A percentile compares a stretch with the other conserved stretches of the same genome.
phyloP scores from a whole-genome alignment of 2,113 vertebrate species.

The Lophura nycthemera region DNA sequence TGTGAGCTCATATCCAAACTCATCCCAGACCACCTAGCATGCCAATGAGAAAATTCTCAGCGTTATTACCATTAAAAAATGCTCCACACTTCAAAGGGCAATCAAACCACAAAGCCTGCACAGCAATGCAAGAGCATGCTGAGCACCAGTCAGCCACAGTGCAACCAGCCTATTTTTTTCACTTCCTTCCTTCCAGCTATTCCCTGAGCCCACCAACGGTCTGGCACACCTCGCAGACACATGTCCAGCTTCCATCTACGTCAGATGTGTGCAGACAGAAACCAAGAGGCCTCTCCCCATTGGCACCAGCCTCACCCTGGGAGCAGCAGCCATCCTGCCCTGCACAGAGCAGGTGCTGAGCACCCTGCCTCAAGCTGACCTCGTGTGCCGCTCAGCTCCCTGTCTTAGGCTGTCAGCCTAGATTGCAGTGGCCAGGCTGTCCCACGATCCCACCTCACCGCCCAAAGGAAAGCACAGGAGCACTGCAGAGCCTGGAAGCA shows the following conservation, averaged over 20 bases:
- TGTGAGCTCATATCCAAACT: neutral
- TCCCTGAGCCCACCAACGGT: neutral
- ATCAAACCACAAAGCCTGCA: neutral
- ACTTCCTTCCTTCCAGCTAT: neutral
- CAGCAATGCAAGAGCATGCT: neutral
- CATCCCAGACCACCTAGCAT: conserved; percentile 38
- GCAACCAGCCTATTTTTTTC: neutral
- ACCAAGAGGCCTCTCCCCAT: neutral
- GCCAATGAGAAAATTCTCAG: neutral
- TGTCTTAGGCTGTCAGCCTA: neutral
- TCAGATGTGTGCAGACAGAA: neutral
- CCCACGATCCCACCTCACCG: neutral
- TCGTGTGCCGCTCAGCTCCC: neutral
- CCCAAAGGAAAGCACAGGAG: neutral
- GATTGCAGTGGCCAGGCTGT: neutral
- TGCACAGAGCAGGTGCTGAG: neutral
- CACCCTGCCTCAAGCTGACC: neutral
- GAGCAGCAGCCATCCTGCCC: neutral
- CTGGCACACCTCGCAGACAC: neutral
- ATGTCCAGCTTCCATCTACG: neutral
- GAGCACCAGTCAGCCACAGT: neutral
- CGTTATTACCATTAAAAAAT: neutral
- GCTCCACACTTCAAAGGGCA: conserved; percentile 33
- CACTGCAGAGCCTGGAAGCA: neutral
- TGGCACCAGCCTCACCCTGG: neutral